A percentile compares a stretch with the other conserved stretches of the same genome.
Evolutionary conservation across 2,797 vertebrate genomes (phyloP).

Genomic region (Lutjanus argentimaculatus): DNA sequence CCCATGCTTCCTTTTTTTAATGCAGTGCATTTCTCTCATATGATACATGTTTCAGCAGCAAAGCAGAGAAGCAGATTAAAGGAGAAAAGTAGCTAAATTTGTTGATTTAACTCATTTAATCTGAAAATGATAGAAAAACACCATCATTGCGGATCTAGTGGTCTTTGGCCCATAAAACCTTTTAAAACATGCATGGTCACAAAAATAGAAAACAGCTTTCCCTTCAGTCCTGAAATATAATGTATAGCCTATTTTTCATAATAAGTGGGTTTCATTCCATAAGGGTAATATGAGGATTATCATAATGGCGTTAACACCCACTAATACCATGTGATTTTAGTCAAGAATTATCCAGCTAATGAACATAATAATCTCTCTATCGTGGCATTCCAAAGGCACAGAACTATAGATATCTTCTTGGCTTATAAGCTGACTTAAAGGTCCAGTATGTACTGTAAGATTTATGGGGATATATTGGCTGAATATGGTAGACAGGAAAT

Average conservation of each 20-base stretch:
- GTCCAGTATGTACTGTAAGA: no score
- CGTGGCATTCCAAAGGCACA: not conserved
- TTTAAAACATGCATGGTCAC: not conserved
- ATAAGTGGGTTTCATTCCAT: slow-evolving; percentile 17
- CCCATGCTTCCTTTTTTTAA: no score
- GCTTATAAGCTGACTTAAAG: no score
- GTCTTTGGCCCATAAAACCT: not conserved
- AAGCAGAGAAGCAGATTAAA: no score
- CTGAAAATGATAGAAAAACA: not conserved
- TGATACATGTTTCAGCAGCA: no score
- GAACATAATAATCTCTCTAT: not conserved
- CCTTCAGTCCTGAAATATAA: not conserved
- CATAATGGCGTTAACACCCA: slow-evolving; percentile 36
- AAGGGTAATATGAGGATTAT: slow-evolving; percentile 18
- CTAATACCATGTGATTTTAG: slow-evolving; percentile 31
- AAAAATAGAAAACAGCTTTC: not conserved
- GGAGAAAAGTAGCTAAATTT: no score
- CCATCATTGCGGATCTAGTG: not conserved
- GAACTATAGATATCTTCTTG: no score
- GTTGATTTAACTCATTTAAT: not conserved
- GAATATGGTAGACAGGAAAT: no score
- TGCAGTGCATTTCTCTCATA: no score
- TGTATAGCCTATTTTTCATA: not conserved
- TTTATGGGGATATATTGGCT: no score
- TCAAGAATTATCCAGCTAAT: slow-evolving; percentile 2